Conservation (phyloP, 37 sponge, comb jelly and placozoan genomes). For the Cliona cf. orientalis region DNA sequence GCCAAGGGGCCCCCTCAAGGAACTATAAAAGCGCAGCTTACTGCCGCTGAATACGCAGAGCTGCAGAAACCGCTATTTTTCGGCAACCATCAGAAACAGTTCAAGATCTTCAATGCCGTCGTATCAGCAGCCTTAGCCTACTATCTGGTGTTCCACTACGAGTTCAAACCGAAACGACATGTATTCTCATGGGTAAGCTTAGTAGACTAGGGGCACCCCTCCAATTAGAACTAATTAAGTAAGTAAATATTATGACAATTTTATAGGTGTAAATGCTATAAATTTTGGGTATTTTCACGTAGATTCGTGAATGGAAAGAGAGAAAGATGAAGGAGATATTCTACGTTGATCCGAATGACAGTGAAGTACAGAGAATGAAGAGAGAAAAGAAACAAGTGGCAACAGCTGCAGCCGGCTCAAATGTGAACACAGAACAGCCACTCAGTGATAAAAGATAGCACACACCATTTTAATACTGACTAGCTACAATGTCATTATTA, state of each 20-base stretch:
- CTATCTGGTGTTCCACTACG: constrained; percentile 49
- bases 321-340: constrained; percentile 7
- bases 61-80: constrained; percentile 61
- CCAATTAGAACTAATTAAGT: neutral
- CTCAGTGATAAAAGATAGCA: neutral
- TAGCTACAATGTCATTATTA: neutral
- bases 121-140: constrained; percentile 37
- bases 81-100: constrained; percentile 41
- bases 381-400: neutral
- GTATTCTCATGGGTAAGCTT: constrained; percentile 48
- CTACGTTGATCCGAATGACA: constrained; percentile 16
- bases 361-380: neutral
- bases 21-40: too few relatives aligned
- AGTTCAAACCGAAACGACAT: constrained; percentile 51
- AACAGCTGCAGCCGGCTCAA: neutral
- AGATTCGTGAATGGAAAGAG: constrained; percentile 14
- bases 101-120: constrained; percentile 39
- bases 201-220: neutral
- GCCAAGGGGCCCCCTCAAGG: constrained; percentile 4
- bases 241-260: neutral
- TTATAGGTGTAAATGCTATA: neutral
- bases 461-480: neutral
- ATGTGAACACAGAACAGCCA: neutral
- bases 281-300: neutral
- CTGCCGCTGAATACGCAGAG: constrained; percentile 4